Evolutionary conservation across 2,888 invertebrate species (phyloP).

Genomic region (Thymelicus sylvestris): DNA sequence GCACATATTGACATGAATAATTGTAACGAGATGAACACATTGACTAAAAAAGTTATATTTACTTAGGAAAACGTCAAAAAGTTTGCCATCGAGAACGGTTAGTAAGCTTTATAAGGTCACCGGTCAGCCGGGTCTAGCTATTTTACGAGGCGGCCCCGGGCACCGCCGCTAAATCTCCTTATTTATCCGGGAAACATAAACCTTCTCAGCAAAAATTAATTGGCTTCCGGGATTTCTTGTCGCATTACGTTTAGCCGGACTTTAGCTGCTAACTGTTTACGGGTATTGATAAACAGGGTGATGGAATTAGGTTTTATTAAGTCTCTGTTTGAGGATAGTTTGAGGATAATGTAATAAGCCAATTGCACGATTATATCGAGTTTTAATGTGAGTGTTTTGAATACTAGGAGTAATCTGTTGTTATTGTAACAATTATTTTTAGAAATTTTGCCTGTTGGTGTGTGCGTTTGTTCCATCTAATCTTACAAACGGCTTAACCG

Average conservation of each 20-base stretch:
- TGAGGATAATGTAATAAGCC: not conserved
- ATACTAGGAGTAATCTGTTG: too few species aligned
- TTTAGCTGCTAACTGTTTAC: conserved; percentile 52
- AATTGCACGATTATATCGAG: too few species aligned
- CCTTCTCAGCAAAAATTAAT: conserved; percentile 81
- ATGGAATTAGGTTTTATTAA: conserved; percentile 22
- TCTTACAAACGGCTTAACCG: too few species aligned
- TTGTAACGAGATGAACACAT: too few species aligned
- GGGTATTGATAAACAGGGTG: conserved; percentile 48
- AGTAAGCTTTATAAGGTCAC: conserved; percentile 55
- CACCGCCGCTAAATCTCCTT: conserved; percentile 80
- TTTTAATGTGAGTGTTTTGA: too few species aligned
- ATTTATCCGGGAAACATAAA: conserved; percentile 83
- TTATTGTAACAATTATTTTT: too few species aligned
- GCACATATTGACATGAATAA: too few species aligned
- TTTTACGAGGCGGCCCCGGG: conserved; percentile 74
- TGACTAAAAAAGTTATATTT: too few species aligned
- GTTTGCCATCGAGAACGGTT: conserved; percentile 59
- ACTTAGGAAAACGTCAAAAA: conserved; percentile 8
- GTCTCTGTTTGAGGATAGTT: not conserved
- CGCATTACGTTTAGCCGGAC: conserved; percentile 69
- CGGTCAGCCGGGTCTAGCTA: conserved; percentile 72
- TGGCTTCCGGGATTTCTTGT: conserved; percentile 75
- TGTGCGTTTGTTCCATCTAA: too few species aligned
- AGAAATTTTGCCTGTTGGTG: too few species aligned